phyloP scores from a whole-genome alignment of 2,113 vertebrate species.

The Dicerorhinus sumatrensis region DNA sequence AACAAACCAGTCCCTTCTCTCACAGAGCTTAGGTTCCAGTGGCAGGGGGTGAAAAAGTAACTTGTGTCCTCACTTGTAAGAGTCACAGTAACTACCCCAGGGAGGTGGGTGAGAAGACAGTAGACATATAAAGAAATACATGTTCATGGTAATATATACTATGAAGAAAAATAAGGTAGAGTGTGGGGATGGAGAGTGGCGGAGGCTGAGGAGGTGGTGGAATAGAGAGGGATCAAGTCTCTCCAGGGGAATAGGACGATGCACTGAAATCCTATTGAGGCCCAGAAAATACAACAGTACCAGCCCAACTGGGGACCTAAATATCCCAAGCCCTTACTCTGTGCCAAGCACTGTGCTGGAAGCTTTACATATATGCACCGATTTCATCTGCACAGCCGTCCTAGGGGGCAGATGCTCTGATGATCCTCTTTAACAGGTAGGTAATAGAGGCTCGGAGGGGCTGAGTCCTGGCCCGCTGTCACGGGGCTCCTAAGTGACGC shows the following conservation, averaged over 20 bases:
- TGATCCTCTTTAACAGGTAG: background rate
- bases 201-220: background rate
- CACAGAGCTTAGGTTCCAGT: background rate
- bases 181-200: background rate
- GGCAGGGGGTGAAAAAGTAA: background rate
- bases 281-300: background rate
- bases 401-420: background rate
- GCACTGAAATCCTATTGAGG: background rate
- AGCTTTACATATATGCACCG: background rate
- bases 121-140: background rate
- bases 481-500: accelerated
- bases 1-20: background rate
- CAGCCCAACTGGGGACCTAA: background rate
- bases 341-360: background rate
- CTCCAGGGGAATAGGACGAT: background rate
- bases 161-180: background rate
- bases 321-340: background rate
- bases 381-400: no score
- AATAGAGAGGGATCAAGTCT: background rate
- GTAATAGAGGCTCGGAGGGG: background rate
- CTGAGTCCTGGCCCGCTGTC: accelerated
- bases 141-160: background rate
- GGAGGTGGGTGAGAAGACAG: no score
- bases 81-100: background rate
- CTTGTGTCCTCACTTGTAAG: background rate